Conservation (phyloP, 2,797 vertebrate species). For the Australoheros facetus region DNA sequence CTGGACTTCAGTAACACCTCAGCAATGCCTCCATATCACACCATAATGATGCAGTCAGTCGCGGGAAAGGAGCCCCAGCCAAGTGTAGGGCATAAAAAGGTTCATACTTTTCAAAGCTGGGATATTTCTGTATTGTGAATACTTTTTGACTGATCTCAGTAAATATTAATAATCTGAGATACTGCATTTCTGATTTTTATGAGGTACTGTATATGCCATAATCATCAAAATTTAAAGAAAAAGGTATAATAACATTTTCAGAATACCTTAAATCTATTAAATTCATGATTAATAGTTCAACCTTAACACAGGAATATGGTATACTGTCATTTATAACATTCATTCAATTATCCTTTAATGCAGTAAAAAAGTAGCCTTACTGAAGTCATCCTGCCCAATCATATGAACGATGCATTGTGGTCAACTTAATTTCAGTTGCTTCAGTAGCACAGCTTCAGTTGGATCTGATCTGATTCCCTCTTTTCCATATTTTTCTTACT, state of each 20-base stretch:
- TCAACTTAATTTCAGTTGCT: neutral
- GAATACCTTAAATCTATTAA: neutral
- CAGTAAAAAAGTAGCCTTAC: too few relatives aligned
- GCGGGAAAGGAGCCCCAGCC: neutral
- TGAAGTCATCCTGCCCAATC: too few relatives aligned
- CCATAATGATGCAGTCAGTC: neutral
- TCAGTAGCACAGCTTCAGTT: too few relatives aligned
- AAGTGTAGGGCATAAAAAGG: too few relatives aligned
- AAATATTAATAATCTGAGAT: neutral
- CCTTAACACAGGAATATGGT: too few relatives aligned
- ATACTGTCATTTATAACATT: too few relatives aligned
- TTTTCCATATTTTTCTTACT: neutral
- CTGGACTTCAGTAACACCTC: too few relatives aligned
- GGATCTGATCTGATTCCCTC: neutral
- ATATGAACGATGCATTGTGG: too few relatives aligned
- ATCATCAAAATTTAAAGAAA: neutral
- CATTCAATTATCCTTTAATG: too few relatives aligned
- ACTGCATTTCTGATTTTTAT: neutral
- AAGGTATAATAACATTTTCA: too few relatives aligned
- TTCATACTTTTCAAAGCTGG: neutral
- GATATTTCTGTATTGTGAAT: neutral
- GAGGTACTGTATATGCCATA: neutral
- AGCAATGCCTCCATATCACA: neutral
- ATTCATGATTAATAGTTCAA: too few relatives aligned
- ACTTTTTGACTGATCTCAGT: neutral